Percentiles rank a stretch among this genome's conserved stretches.
These are phyloP conservation scores for Dufourea novaeangliae DNA, from an alignment of 1,140 invertebrate genomes.

Conservation along the genomic window DNA sequence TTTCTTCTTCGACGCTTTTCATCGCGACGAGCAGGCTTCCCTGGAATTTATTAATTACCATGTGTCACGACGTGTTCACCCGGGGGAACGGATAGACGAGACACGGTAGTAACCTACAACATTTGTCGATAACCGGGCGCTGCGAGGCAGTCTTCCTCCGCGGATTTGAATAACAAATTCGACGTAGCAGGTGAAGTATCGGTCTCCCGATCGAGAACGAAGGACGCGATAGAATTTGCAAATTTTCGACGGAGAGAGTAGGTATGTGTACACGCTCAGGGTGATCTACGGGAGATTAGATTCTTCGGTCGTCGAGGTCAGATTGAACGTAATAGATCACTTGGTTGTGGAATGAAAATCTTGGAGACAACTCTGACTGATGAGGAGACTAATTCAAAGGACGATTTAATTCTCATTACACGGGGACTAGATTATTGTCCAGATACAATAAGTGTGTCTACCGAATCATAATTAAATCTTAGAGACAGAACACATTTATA, in stretches of 20 bases:
- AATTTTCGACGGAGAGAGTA: too few relatives aligned
- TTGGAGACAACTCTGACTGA: too few relatives aligned
- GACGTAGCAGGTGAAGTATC: not conserved
- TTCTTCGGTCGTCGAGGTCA: not conserved
- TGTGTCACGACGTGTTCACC: conserved; percentile 25
- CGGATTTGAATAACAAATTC: not conserved
- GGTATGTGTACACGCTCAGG: too few relatives aligned
- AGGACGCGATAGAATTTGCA: too few relatives aligned
- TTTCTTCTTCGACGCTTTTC: conserved; percentile 26
- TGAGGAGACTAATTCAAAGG: too few relatives aligned
- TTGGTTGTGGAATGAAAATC: too few relatives aligned
- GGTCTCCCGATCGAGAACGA: too few relatives aligned
- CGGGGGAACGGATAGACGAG: conserved; percentile 38
- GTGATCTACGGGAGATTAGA: not conserved
- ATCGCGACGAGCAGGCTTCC: not conserved
- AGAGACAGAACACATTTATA: not conserved
- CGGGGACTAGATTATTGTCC: too few relatives aligned
- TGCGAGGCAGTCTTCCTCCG: not conserved
- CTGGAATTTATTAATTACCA: conserved; percentile 48
- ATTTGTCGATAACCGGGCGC: not conserved
- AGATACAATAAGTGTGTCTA: too few relatives aligned
- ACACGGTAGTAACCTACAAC: not conserved
- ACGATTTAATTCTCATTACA: too few relatives aligned
- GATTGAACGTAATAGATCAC: not conserved
- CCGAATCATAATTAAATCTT: too few relatives aligned